Evolutionary conservation across 1,140 invertebrate genomes (phyloP).

Genomic region (Teleopsis dalmanni): DNA sequence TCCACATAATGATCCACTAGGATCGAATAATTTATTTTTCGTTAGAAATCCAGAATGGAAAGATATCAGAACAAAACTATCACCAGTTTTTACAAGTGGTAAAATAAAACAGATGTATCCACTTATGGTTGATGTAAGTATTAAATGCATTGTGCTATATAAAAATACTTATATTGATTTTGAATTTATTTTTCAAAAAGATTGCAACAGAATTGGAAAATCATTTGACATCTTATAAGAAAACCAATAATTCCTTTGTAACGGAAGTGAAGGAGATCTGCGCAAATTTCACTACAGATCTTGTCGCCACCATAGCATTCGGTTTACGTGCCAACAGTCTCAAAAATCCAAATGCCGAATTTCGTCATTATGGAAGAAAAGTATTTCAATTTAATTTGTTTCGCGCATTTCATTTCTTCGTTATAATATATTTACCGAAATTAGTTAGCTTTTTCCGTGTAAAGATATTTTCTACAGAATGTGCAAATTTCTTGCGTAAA

Average conservation of each 20-base stretch:
- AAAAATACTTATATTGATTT: background rate
- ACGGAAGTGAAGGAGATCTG: constrained; percentile 45
- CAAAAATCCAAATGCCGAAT: constrained; percentile 45
- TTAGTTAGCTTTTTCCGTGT: constrained; percentile 18
- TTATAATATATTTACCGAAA: constrained; percentile 44
- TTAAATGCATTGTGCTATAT: background rate
- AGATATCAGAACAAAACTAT: constrained; percentile 47
- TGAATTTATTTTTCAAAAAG: constrained; percentile 15
- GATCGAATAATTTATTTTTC: constrained; percentile 30
- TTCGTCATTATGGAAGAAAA: constrained; percentile 36
- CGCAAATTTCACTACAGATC: constrained; percentile 50
- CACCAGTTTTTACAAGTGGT: constrained; percentile 49
- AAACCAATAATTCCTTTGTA: constrained; percentile 20
- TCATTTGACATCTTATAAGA: constrained; percentile 8
- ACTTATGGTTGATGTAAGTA: constrained; percentile 44
- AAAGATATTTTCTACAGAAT: constrained; percentile 21
- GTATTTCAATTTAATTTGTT: constrained; percentile 48
- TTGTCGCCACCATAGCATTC: constrained; percentile 52
- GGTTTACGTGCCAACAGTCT: constrained; percentile 51
- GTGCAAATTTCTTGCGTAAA: constrained; percentile 29
- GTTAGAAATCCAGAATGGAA: constrained; percentile 45
- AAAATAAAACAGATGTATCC: constrained; percentile 52
- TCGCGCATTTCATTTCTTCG: constrained; percentile 46
- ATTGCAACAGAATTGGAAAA: constrained; percentile 23
- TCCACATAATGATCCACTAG: constrained; percentile 23